phyloP scores from a whole-genome alignment of 30 jellyfish, hydroid and myxozoan species.

The Aurelia aurita complex sp. Pacific region DNA sequence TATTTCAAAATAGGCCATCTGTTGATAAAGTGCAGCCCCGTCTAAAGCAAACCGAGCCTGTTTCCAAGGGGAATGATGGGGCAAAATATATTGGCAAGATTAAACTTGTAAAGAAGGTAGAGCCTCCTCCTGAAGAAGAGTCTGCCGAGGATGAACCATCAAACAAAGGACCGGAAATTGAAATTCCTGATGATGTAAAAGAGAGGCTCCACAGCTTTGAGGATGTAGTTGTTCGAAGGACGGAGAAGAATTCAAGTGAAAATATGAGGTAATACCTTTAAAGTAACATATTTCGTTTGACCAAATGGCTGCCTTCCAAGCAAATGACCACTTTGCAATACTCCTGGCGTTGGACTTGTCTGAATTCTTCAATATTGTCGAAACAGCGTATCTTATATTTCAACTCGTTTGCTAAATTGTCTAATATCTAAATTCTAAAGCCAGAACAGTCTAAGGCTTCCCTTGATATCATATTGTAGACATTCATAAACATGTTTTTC shows the following conservation, averaged over 20 bases:
- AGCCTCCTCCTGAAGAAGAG: slow-evolving; percentile 31
- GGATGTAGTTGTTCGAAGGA: slow-evolving; percentile 55
- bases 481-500: no score
- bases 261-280: background rate
- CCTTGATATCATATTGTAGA: no score
- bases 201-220: slow-evolving; percentile 44
- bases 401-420: no score
- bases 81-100: slow-evolving; percentile 65
- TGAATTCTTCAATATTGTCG: no score
- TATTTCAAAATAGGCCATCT: slow-evolving; percentile 51
- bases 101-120: slow-evolving; percentile 54
- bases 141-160: slow-evolving; percentile 6
- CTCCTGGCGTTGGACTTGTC: no score
- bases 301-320: no score
- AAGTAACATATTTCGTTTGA: background rate
- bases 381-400: no score
- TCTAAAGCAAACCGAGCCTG: slow-evolving; percentile 35
- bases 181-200: slow-evolving; percentile 50
- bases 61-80: slow-evolving; percentile 56
- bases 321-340: no score
- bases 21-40: slow-evolving; percentile 29
- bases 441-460: no score
- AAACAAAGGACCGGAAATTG: slow-evolving; percentile 46
- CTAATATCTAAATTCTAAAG: no score
- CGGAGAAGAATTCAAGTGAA: slow-evolving; percentile 6